A percentile compares a stretch with the other conserved stretches of the same genome.
Evolutionary conservation across 2,888 invertebrate genomes (phyloP).

Genomic region (Anarsia innoxiella): DNA sequence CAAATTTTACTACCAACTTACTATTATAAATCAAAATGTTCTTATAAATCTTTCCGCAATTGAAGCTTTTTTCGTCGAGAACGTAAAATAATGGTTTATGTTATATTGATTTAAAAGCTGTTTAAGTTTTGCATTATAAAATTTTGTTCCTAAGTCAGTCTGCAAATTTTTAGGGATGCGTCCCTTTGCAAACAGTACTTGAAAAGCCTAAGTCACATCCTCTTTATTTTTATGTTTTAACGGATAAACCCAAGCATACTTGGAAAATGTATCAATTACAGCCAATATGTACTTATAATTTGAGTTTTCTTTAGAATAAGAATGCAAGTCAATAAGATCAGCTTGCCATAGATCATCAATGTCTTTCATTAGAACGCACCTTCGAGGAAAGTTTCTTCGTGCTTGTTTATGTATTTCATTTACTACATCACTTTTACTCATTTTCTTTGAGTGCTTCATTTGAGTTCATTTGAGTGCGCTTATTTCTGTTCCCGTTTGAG

Average conservation of each 20-base stretch:
- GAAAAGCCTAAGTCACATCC: background rate
- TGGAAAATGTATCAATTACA: constrained; percentile 16
- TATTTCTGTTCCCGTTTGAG: background rate
- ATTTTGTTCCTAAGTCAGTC: constrained; percentile 21
- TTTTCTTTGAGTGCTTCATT: background rate
- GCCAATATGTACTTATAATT: constrained; percentile 14
- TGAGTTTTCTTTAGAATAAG: constrained; percentile 13
- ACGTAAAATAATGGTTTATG: constrained; percentile 22
- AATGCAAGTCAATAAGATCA: constrained; percentile 35
- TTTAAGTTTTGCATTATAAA: constrained; percentile 26
- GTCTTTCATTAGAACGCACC: constrained; percentile 33
- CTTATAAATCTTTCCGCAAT: constrained; percentile 13
- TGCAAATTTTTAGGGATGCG: constrained; percentile 17
- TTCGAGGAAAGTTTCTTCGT: constrained; percentile 33
- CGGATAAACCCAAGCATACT: constrained; percentile 14
- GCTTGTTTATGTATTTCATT: constrained; percentile 16
- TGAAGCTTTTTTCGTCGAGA: constrained; percentile 16
- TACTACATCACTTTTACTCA: constrained; percentile 9
- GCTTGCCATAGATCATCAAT: constrained; percentile 50
- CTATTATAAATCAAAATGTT: too few relatives aligned
- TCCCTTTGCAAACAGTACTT: background rate
- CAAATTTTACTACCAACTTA: too few relatives aligned
- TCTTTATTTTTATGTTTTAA: constrained; percentile 12
- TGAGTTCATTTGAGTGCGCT: background rate
- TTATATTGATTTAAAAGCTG: constrained; percentile 22